These are phyloP conservation scores for Sisyra nigra DNA, from an alignment of 2,888 invertebrate genomes.

Conservation along the genomic window DNA sequence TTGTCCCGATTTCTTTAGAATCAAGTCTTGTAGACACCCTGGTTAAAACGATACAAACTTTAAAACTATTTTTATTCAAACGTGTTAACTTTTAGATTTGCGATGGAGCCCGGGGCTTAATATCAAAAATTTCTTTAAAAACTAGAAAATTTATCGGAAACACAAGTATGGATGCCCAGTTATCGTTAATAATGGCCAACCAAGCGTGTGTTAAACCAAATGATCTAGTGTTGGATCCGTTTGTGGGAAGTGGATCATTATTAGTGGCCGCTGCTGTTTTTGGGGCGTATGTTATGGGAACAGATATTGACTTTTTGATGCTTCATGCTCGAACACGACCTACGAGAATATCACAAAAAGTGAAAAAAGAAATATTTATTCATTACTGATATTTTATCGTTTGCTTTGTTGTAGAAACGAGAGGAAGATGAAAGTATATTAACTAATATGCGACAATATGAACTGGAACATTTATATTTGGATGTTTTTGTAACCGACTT, in stretches of 20 bases:
- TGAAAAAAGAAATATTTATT: conserved; percentile 18
- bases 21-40: too few species aligned
- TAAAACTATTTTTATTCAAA: background rate
- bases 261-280: conserved; percentile 80
- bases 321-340: conserved; percentile 75
- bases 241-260: conserved; percentile 73
- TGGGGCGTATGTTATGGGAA: conserved; percentile 72
- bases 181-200: conserved; percentile 92
- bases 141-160: conserved; percentile 92
- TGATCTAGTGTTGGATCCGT: conserved; percentile 81
- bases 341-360: conserved; percentile 61
- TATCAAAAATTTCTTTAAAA: conserved; percentile 69
- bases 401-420: conserved; percentile 32
- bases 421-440: conserved; percentile 74
- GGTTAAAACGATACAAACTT: too few species aligned
- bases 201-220: conserved; percentile 60
- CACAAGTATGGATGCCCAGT: conserved; percentile 95
- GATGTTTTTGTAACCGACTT: conserved; percentile 89
- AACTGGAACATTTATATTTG: conserved; percentile 53
- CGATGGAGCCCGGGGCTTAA: conserved; percentile 69
- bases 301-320: conserved; percentile 91
- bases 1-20: too few species aligned
- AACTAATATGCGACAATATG: conserved; percentile 82
- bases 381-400: background rate
- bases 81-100: conserved; percentile 42